These are phyloP conservation scores for Dryadula phaetusa DNA, from an alignment of 2,888 invertebrate species.

Conservation along the genomic window DNA sequence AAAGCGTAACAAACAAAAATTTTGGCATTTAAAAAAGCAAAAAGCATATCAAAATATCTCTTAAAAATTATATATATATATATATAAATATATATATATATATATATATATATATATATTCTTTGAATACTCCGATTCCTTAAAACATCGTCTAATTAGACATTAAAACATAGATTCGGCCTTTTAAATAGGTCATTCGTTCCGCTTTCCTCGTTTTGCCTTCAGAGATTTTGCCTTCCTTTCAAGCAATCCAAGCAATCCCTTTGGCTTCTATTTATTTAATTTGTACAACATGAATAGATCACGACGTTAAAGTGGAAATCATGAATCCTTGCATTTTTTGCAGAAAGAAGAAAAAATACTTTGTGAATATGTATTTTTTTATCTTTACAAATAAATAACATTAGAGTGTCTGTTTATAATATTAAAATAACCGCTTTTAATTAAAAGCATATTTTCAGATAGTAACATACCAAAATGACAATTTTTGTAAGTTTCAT, in stretches of 20 bases:
- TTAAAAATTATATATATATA: too few relatives aligned
- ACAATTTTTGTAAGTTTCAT: too few relatives aligned
- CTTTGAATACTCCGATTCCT: not conserved
- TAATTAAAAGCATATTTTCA: too few relatives aligned
- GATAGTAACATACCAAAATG: too few relatives aligned
- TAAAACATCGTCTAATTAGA: slow-evolving; percentile 3
- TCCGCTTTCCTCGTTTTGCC: slow-evolving; percentile 9
- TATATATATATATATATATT: not conserved
- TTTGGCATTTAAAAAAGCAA: too few relatives aligned
- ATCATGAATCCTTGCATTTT: not conserved
- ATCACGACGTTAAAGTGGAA: not conserved
- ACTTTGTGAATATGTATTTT: too few relatives aligned
- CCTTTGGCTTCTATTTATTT: slow-evolving; percentile 18
- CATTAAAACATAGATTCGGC: not conserved
- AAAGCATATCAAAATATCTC: too few relatives aligned
- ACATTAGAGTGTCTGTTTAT: too few relatives aligned
- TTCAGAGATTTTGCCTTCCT: slow-evolving; percentile 13
- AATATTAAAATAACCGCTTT: too few relatives aligned
- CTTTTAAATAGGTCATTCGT: slow-evolving; percentile 13
- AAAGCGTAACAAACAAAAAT: too few relatives aligned
- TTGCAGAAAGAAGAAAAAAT: not conserved
- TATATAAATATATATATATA: too few relatives aligned
- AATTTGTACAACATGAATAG: slow-evolving; percentile 19
- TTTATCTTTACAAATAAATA: too few relatives aligned
- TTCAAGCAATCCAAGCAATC: slow-evolving; percentile 21